These are phyloP conservation scores for Hylyphantes graminicola DNA, from an alignment of 1,140 invertebrate genomes.

Conservation along the genomic window DNA sequence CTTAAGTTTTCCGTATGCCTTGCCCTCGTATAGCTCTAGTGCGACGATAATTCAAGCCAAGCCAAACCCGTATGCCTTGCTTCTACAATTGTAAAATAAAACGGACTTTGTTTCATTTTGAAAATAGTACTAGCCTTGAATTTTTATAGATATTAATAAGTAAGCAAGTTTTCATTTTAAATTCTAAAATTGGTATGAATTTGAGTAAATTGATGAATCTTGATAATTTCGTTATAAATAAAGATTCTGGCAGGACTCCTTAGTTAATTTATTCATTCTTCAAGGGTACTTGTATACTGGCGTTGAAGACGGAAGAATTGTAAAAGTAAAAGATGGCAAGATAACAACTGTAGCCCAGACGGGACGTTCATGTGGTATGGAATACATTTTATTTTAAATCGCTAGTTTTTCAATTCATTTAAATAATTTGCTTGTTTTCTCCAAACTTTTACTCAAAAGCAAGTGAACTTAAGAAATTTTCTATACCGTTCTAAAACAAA, in stretches of 20 bases:
- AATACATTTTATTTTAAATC: background rate
- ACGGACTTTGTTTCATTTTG: background rate
- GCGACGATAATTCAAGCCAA: no score
- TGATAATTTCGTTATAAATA: background rate
- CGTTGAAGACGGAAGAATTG: constrained; percentile 57
- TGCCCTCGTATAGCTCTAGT: no score
- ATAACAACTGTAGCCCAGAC: constrained; percentile 52
- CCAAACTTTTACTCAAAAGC: no score
- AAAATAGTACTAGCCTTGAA: background rate
- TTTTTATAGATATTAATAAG: background rate
- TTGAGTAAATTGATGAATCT: background rate
- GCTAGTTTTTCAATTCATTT: background rate
- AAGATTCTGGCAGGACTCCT: background rate
- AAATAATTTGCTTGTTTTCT: background rate
- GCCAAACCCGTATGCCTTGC: no score
- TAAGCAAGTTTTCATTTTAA: background rate
- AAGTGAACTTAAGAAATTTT: no score
- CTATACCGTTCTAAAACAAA: background rate
- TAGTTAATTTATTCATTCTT: background rate
- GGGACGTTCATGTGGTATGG: constrained; percentile 58
- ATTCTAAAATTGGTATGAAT: background rate
- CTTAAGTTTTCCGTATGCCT: no score
- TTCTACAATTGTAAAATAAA: no score
- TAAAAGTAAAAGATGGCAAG: constrained; percentile 31
- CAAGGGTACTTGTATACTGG: constrained; percentile 55